Base-by-base conservation (phyloP, 2,797 vertebrate species). In the Hydrolagus colliei region DNA sequence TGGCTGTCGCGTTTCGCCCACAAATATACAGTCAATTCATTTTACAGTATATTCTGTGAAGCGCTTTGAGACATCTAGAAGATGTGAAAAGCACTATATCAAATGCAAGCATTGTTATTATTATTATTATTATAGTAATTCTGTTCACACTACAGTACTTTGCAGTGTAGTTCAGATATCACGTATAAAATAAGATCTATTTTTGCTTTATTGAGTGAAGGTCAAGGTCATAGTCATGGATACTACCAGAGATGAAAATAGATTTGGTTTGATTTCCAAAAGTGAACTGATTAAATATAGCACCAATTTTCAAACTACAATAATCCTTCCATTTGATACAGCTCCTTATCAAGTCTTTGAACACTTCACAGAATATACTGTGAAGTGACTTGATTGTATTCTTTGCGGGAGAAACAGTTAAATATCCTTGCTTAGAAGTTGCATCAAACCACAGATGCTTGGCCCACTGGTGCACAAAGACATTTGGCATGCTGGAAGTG, bases 401-500 rank as follows among this genome's bases (percentile, higher is more conserved):
- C 6, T 52, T 52, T 52, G 41, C 6, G 41, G 41, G 41, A 18
- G 18, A 71, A 67, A 41, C 41, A 52, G 41, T 41, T 84, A 32
- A 11, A 16, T 16, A 20, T 71, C 79, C 41, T 20, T 16, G 52
- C 41, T 84, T 84, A 27, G 65, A 84, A 68, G 14, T 16, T 32
- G 41, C 32, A 67, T 22, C 79, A 41, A 35, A 35, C 63, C 65
- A 71, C 79, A 41, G 18, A 52, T 71, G 79, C 14, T 35, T 84
- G 63, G 9, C 79, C 35, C 41, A 32, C 65, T 65, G 63, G 32
- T 63, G 65, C 79, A 84, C 63, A 84, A 10, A 71, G 71, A 41
- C 79, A 84, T 84, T 84, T 84, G 79, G 79, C 65, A 82, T 9
- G 71, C 11, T 84, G 14, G 75, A 41, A 6, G 6, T 52, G 41